Evolutionary conservation across 2,797 vertebrate species (phyloP).

Genomic region (Liparis tanakae): DNA sequence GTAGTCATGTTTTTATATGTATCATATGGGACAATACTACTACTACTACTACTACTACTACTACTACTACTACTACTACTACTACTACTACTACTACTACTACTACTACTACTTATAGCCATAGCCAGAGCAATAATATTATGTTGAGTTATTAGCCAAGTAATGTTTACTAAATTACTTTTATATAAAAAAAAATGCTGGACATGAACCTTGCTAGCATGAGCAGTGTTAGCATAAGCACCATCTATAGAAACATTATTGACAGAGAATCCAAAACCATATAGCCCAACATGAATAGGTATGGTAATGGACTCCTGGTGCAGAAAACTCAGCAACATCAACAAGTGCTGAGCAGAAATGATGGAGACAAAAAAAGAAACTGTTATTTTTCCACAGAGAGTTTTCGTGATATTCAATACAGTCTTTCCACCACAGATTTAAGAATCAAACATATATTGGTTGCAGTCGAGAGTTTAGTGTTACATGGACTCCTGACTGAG

Average conservation of each 20-base stretch:
- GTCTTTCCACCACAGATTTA: conserved; percentile 7
- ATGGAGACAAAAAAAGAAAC: background rate
- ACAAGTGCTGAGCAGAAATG: conserved; percentile 5
- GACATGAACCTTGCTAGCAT: background rate
- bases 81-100: background rate
- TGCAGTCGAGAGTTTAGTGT: conserved; percentile 6
- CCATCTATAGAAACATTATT: background rate
- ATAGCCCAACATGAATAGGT: background rate
- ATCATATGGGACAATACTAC: background rate
- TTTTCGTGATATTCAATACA: conserved; percentile 10
- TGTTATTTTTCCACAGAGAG: conserved; percentile 1
- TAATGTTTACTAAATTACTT: background rate
- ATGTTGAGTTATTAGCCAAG: background rate
- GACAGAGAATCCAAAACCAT: background rate
- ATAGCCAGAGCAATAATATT: background rate
- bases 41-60: background rate
- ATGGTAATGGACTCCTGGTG: background rate
- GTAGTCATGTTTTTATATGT: background rate
- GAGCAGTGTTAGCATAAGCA: background rate
- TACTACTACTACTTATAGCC: too few species aligned
- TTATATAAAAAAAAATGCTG: background rate
- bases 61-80: background rate
- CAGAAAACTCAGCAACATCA: background rate
- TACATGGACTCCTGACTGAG: background rate
- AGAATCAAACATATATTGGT: conserved; percentile 11